Evolutionary conservation across 1,140 invertebrate species (phyloP).

Genomic region (Zaprionus lachaisei): DNA sequence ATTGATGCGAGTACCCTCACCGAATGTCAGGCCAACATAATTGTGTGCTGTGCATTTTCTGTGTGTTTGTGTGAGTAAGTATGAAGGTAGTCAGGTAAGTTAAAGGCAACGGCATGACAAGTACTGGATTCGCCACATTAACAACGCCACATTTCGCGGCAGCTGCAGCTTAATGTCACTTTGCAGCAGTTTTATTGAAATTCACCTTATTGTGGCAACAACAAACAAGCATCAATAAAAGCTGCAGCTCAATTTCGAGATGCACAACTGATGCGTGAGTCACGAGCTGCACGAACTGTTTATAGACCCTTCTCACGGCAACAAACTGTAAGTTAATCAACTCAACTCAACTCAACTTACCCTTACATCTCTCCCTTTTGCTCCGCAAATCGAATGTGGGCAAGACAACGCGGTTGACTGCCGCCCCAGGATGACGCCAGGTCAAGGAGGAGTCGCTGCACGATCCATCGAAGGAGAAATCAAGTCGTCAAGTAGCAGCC

Average conservation of each 20-base stretch:
- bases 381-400: slow-evolving; percentile 51
- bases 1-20: slow-evolving; percentile 74
- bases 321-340: slow-evolving; percentile 22
- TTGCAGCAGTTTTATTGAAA: slow-evolving; percentile 41
- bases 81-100: slow-evolving; percentile 8
- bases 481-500: slow-evolving; percentile 56
- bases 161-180: slow-evolving; percentile 69
- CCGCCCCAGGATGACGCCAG: slow-evolving; percentile 52
- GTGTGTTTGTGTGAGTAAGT: neutral
- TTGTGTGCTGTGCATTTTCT: slow-evolving; percentile 54
- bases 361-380: neutral
- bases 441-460: slow-evolving; percentile 22
- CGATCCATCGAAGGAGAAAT: slow-evolving; percentile 53
- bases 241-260: slow-evolving; percentile 33
- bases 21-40: slow-evolving; percentile 79
- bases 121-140: slow-evolving; percentile 62
- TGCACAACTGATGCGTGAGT: slow-evolving; percentile 38
- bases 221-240: slow-evolving; percentile 42
- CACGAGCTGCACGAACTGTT: slow-evolving; percentile 33
- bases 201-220: slow-evolving; percentile 46
- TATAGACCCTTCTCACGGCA: slow-evolving; percentile 3
- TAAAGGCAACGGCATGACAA: slow-evolving; percentile 46
- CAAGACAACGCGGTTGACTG: slow-evolving; percentile 73
- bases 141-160: slow-evolving; percentile 56
- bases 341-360: neutral